Evolutionary conservation across 2,797 vertebrate genomes (phyloP).

Genomic region (Crocodylus rhombifer): DNA sequence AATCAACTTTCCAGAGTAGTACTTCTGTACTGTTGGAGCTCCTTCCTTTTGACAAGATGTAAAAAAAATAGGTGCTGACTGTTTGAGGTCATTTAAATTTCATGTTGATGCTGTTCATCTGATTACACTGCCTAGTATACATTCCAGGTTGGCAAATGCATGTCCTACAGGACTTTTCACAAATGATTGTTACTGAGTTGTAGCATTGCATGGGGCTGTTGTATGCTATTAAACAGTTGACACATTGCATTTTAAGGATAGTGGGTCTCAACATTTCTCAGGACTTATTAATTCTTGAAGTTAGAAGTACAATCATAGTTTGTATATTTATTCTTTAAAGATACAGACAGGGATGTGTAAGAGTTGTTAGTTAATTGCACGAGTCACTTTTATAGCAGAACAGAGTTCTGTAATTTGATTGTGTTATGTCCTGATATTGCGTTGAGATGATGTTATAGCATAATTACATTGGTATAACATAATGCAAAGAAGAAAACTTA

Average conservation of each 20-base stretch:
- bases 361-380: background rate
- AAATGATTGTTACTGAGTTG: background rate
- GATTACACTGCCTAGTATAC: background rate
- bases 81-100: background rate
- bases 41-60: background rate
- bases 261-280: background rate
- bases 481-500: background rate
- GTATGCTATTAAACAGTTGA: background rate
- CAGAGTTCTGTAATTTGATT: background rate
- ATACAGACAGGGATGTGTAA: background rate
- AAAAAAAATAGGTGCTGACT: background rate
- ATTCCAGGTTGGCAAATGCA: conserved; percentile 15
- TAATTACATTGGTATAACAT: background rate
- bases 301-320: background rate
- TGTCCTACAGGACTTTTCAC: background rate
- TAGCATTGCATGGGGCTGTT: background rate
- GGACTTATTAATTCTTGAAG: background rate
- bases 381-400: background rate
- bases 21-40: background rate
- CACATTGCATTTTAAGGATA: background rate
- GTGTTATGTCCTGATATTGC: background rate
- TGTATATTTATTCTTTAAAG: background rate
- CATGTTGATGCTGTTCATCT: background rate
- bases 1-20: background rate
- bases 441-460: background rate